A percentile compares a stretch with the other conserved stretches of the same genome.
Conservation (phyloP, 2,888 invertebrate species). For the Dryobotodes eremita region DNA sequence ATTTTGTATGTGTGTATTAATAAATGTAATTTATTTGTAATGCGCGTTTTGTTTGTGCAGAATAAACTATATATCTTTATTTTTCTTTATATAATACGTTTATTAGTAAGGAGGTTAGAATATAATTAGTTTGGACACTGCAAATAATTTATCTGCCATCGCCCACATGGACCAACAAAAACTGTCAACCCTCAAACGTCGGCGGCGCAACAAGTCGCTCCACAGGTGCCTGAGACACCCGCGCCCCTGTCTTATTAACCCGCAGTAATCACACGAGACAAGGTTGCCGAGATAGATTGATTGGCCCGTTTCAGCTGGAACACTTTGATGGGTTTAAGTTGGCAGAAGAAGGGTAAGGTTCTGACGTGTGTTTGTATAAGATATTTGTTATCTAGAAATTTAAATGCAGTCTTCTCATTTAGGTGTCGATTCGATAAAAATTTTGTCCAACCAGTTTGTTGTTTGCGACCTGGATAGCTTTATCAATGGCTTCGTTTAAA, state of each 20-base stretch:
- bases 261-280: conserved; percentile 82
- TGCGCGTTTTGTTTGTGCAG: too few species aligned
- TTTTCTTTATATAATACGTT: too few species aligned
- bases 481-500: background rate
- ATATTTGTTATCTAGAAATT: background rate
- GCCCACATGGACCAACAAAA: conserved; percentile 26
- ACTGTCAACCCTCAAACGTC: conserved; percentile 35
- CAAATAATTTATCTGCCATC: background rate
- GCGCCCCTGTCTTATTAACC: conserved; percentile 71
- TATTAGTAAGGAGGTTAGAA: too few species aligned
- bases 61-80: too few species aligned
- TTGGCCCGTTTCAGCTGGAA: conserved; percentile 67
- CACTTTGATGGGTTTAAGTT: conserved; percentile 40
- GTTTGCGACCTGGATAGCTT: background rate
- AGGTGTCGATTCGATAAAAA: background rate
- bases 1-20: too few species aligned
- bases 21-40: too few species aligned
- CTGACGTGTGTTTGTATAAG: conserved; percentile 16
- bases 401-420: background rate
- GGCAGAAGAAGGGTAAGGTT: conserved; percentile 36
- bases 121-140: background rate
- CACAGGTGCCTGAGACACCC: conserved; percentile 73
- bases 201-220: conserved; percentile 72
- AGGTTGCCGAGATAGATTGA: conserved; percentile 76
- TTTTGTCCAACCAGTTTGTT: background rate